Evolutionary conservation across 2,113 vertebrate genomes (phyloP), one percentile per base, ranked within the genome.

Genomic region (Osmerus mordax): DNA sequence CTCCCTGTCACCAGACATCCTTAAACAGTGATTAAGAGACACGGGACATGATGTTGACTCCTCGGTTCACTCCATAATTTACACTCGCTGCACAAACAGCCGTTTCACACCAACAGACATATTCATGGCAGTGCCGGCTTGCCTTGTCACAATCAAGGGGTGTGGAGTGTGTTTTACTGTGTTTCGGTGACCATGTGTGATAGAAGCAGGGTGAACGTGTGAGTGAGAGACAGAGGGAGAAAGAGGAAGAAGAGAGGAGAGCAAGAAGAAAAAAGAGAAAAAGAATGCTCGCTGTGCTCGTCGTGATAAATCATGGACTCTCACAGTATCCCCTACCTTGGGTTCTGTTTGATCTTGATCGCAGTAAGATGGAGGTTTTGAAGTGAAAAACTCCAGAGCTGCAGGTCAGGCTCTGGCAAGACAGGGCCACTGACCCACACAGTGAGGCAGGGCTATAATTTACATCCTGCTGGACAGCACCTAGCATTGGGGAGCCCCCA

Each of bases 381-480:
- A 98, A 97, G 95, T 98, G 93, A 97, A 96, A 94, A 95, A 95
- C 92, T 95, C 94, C 96, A 98, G 95, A 96, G 93, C 93, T 93
- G 89, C 91, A 91, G 95, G 94, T 95, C 95, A 97, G 94, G 91
- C 81, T 89, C 83, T 91, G 92, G 93, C 89, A 89, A 95, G 79
- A 90, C 93, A 92, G 92, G 94, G 93, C 92, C 94, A 89, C 90
- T 96, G 95, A 96, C 96, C 96, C 94, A 94, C 94, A 92, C 93
- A 94, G 94, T 92, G 93, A 94, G 93, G 90, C 83, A 86, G 87
- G 90, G 91, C 74, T 93, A 93, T 94, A 94, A 95, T 93, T 94
- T 94, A 92, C 87, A 90, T 83, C 85, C 89, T 65, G 86, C 92
- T 80, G 93, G 93, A 94, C 92, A 93, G 92, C 88, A 55, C 21